phyloP scores from a whole-genome alignment of 2,888 invertebrate species.

The Listrodromus nycthemerus region DNA sequence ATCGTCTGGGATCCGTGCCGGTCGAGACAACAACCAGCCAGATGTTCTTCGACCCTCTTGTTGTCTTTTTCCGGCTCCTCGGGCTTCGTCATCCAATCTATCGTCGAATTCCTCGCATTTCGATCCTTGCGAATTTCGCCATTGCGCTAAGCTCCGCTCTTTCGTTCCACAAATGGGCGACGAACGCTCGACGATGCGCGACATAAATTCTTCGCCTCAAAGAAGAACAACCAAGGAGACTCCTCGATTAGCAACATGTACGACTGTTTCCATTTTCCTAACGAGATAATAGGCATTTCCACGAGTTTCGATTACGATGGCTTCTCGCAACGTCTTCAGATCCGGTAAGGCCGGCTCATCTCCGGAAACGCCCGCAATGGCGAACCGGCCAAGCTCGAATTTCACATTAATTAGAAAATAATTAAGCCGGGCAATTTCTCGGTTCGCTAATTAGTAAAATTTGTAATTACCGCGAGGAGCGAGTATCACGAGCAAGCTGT shows the following conservation, averaged over 20 bases:
- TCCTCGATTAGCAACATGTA: not conserved
- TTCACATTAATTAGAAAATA: constrained; percentile 74
- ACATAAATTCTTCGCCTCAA: constrained; percentile 5
- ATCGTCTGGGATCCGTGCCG: constrained; percentile 57
- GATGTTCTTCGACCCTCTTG: constrained; percentile 38
- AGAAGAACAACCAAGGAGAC: not conserved
- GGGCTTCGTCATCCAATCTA: not conserved
- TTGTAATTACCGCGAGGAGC: constrained; percentile 71
- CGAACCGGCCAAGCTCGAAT: constrained; percentile 26
- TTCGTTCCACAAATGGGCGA: not conserved
- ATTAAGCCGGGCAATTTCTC: constrained; percentile 73
- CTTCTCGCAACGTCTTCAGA: constrained; percentile 5
- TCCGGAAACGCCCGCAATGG: constrained; percentile 4
- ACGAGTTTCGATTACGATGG: not conserved
- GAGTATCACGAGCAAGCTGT: constrained; percentile 39
- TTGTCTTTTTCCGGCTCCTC: constrained; percentile 13
- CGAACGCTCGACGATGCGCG: constrained; percentile 5
- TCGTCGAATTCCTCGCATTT: constrained; percentile 38
- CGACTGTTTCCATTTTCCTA: not conserved
- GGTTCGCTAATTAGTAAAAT: constrained; percentile 75
- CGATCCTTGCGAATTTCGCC: not conserved
- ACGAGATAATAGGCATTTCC: constrained; percentile 21
- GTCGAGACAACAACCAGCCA: constrained; percentile 34
- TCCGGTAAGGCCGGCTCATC: constrained; percentile 5
- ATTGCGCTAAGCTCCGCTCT: not conserved